Base-by-base conservation (phyloP, 2,113 vertebrate genomes). In the Oxyura jamaicensis region DNA sequence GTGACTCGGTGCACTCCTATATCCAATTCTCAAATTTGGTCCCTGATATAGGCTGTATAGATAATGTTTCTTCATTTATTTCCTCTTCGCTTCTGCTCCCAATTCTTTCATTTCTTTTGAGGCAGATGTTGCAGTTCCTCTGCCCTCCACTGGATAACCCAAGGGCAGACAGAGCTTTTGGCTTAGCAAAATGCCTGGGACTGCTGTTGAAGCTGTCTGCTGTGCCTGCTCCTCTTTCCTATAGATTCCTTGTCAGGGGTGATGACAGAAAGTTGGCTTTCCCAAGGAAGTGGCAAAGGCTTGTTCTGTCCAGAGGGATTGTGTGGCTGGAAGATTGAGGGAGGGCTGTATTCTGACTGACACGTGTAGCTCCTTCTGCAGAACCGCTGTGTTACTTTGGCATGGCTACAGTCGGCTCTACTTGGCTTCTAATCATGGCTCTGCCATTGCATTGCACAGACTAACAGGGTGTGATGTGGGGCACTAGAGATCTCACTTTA, bases 351-450 rank as follows among this genome's bases (percentile, higher is more conserved):
- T 17, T 50, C 48, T 79, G 75, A n/a, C 28, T 58, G 55, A 46
- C 33, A 62, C 1, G 2, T 1, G 2, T 10, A 31, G 22, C 20
- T 65, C 33, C 39, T 73, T 60, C n/a, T 6, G 13, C 35, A 72
- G 8, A 67, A 28, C 10, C 2, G 6, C 26, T 0, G 1, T 0
- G 1, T 65, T 65, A 28, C 11, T 65, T 20, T 16, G 39, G 67
- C 53, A 72, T 13, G 56, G 52, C 12, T 55, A 25, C 31, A 10
- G 46, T 52, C 36, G 46, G 15, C 42, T 78, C 5, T 50, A 29
- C 8, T 5, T 46, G 52, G 18, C 42, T 79, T 39, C 68, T 33
- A 39, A 23, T 3, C 16, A 8, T 41, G 46, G 8, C 42, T 90
- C 25, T 90, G 74, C 46, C 4, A 1, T 7, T 19, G 36, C 33